phyloP scores from a whole-genome alignment of 2,113 vertebrate species.

The Misgurnus mizolepis region DNA sequence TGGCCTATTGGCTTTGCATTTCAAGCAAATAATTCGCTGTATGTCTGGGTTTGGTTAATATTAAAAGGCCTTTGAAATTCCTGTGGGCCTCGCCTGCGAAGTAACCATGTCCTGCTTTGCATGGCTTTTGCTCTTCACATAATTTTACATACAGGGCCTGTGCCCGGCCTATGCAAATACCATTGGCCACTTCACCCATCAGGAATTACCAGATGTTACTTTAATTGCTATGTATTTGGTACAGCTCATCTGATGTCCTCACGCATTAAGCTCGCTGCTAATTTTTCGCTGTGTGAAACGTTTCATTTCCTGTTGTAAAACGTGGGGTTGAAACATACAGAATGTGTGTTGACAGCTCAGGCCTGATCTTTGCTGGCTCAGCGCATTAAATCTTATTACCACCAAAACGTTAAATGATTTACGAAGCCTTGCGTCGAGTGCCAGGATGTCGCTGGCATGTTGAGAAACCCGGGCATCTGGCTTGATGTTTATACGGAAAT shows the following conservation, averaged over 20 bases:
- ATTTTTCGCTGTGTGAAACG: neutral
- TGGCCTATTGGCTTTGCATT: neutral
- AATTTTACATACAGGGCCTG: slow-evolving; percentile 3
- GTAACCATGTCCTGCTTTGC: slow-evolving; percentile 6
- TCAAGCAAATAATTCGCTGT: neutral
- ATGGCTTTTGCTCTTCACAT: neutral
- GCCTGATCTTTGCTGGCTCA: neutral
- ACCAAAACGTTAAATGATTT: neutral
- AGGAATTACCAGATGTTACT: neutral
- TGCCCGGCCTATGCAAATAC: neutral
- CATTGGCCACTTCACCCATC: neutral
- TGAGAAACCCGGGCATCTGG: slow-evolving; percentile 15
- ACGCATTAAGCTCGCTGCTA: too few species aligned
- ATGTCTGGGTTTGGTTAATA: neutral
- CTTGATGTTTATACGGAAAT: slow-evolving; percentile 11
- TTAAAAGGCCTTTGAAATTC: neutral
- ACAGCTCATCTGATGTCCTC: neutral
- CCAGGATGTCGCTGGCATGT: neutral
- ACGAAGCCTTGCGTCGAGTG: neutral
- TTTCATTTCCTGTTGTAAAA: neutral
- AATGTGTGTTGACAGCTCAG: neutral
- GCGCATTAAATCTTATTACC: neutral
- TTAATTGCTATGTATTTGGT: neutral
- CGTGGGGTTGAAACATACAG: neutral
- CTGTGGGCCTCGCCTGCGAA: neutral